A percentile compares a stretch with the other conserved stretches of the same genome.
These are phyloP conservation scores for Aythya baeri DNA, from an alignment of 2,113 vertebrate genomes.

Conservation along the genomic window DNA sequence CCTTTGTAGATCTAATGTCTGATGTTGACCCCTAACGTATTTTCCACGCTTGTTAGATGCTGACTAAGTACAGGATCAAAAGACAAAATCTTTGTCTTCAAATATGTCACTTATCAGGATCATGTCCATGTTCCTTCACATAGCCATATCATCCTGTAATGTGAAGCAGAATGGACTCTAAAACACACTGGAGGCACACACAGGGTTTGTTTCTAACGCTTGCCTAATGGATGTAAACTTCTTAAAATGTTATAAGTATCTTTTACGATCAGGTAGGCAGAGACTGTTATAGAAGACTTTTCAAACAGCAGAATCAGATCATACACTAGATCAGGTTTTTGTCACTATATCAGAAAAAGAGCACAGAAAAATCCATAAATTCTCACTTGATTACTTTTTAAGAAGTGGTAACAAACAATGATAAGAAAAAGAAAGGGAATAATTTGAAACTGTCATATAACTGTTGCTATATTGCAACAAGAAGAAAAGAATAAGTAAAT, in stretches of 20 bases:
- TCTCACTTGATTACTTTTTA: neutral
- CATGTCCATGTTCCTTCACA: neutral
- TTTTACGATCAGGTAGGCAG: neutral
- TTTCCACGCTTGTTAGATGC: neutral
- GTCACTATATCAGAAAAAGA: neutral
- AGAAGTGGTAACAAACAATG: neutral
- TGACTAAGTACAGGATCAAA: neutral
- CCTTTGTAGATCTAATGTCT: neutral
- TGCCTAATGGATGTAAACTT: neutral
- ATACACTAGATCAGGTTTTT: neutral
- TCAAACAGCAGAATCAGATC: neutral
- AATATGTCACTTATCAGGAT: neutral
- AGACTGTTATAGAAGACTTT: neutral
- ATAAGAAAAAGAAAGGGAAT: neutral
- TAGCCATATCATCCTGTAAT: neutral
- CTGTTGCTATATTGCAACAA: neutral
- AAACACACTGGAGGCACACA: neutral
- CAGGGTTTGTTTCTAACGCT: neutral
- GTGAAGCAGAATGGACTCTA: neutral
- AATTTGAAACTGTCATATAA: neutral
- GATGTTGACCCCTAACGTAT: neutral
- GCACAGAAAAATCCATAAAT: neutral
- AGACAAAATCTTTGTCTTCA: neutral
- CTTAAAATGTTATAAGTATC: neutral
- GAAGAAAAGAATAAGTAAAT: neutral